Evolutionary conservation across 2,113 vertebrate species (phyloP).

Genomic region (Centropristis striata): DNA sequence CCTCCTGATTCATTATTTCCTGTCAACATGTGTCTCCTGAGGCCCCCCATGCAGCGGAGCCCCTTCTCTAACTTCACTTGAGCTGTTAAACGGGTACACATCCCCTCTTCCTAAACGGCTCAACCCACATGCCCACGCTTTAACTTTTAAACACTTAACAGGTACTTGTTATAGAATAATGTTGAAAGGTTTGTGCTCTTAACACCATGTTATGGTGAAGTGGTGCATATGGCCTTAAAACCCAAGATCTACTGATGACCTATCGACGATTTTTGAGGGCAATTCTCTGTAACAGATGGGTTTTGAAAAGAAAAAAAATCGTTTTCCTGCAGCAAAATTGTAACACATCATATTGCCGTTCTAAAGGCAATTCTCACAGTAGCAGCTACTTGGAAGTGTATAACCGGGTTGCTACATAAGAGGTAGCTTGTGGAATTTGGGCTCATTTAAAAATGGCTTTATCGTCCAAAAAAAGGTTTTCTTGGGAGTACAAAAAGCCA

Average conservation of each 20-base stretch:
- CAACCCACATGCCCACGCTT: neutral
- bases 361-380: neutral
- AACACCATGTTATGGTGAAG: neutral
- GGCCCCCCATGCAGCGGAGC: conserved; percentile 43
- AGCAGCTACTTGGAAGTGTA: neutral
- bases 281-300: neutral
- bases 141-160: conserved; percentile 18
- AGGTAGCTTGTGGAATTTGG: conserved; percentile 8
- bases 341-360: too few relatives aligned
- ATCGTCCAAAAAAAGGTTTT: neutral
- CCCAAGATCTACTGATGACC: neutral
- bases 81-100: conserved; percentile 49
- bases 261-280: neutral
- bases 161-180: conserved; percentile 1
- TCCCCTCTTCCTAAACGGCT: conserved; percentile 11
- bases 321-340: too few relatives aligned
- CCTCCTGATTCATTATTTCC: conserved; percentile 69
- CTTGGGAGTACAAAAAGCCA: neutral
- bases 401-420: neutral
- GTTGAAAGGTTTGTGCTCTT: neutral
- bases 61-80: conserved; percentile 53
- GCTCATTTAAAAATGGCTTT: conserved; percentile 18
- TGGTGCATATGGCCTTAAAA: neutral
- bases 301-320: neutral
- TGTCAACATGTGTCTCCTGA: conserved; percentile 68